Conservation (phyloP, 1,140 invertebrate genomes). For the Patella vulgata region DNA sequence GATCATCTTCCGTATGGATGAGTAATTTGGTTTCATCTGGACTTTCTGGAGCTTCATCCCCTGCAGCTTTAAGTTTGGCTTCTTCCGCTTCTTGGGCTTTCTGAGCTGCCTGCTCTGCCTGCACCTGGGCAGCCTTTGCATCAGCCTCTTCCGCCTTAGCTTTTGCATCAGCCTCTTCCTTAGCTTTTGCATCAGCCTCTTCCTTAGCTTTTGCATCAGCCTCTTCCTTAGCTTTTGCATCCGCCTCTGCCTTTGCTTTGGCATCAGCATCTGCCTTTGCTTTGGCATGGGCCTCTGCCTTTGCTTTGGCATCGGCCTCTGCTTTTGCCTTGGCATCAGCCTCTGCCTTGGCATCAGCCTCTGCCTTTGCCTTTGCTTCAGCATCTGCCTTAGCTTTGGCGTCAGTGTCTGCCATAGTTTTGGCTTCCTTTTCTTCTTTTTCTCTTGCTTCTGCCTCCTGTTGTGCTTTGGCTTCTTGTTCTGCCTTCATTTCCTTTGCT, state of each 20-base stretch:
- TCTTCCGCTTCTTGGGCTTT: neutral
- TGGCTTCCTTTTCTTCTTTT: neutral
- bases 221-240: neutral
- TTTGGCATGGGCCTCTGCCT: neutral
- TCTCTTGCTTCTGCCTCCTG: neutral
- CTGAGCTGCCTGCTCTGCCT: neutral
- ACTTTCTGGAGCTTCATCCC: no score
- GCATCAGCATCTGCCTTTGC: neutral
- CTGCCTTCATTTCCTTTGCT: neutral
- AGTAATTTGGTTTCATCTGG: no score
- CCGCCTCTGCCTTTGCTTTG: neutral
- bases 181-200: neutral
- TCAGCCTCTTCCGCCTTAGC: neutral
- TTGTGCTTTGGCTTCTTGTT: neutral
- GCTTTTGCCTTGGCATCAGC: neutral
- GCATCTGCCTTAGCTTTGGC: neutral
- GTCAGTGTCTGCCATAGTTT: neutral
- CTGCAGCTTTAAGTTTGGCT: no score
- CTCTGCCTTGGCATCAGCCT: neutral
- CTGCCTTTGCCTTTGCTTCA: conserved; percentile 4
- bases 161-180: neutral
- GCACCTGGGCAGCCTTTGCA: neutral
- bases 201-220: neutral
- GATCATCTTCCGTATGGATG: no score
- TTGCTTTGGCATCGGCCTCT: neutral